These are phyloP conservation scores for Galago senegalensis DNA, from an alignment of 2,797 vertebrate species.

Conservation along the genomic window DNA sequence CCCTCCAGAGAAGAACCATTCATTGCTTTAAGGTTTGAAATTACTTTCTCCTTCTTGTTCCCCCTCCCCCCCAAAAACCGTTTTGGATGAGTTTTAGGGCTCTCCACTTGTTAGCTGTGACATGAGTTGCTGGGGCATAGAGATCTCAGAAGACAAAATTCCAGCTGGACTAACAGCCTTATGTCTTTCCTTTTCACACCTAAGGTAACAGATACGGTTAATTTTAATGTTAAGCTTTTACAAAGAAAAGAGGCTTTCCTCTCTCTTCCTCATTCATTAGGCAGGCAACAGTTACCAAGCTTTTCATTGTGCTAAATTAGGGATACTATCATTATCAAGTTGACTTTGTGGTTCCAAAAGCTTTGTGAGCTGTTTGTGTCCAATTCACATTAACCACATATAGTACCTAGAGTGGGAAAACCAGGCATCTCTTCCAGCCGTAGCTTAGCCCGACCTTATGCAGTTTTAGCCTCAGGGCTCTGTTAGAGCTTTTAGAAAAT, in stretches of 20 bases:
- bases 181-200: neutral
- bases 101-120: neutral
- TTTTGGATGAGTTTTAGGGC: neutral
- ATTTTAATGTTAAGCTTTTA: slow-evolving; percentile 62
- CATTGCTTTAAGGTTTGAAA: neutral
- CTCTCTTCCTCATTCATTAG: slow-evolving; percentile 33
- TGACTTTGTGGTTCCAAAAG: slow-evolving; percentile 45
- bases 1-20: neutral
- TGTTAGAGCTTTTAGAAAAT: neutral
- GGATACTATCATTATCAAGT: slow-evolving; percentile 21
- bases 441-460: neutral
- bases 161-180: neutral
- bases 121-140: neutral
- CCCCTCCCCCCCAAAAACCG: neutral
- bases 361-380: slow-evolving; percentile 2
- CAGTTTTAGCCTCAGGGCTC: neutral
- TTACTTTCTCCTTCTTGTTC: neutral
- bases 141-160: neutral
- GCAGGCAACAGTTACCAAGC: neutral
- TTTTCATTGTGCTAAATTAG: slow-evolving; percentile 18
- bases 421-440: fast-evolving
- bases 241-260: slow-evolving; percentile 26
- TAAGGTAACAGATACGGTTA: slow-evolving; percentile 43
- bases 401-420: neutral
- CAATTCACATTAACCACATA: neutral